These are phyloP conservation scores for Drosophila saltans DNA, from an alignment of 1,140 invertebrate species.

Conservation along the genomic window DNA sequence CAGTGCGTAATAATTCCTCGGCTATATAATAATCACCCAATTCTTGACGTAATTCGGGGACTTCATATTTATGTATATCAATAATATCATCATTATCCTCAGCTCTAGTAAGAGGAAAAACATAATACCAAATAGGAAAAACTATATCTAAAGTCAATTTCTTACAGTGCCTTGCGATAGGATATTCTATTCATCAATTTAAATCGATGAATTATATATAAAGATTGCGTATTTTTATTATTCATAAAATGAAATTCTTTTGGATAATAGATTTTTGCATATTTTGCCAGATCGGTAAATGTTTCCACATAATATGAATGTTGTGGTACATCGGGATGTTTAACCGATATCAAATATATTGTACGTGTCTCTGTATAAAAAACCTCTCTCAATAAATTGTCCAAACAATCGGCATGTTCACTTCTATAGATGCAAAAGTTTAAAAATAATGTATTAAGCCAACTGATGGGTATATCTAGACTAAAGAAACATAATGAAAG, in stretches of 20 bases:
- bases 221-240: conserved; percentile 50
- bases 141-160: not conserved
- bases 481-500: not conserved
- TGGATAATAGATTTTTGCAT: conserved; percentile 46
- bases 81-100: conserved; percentile 76
- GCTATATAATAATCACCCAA: conserved; percentile 74
- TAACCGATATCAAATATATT: conserved; percentile 46
- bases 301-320: conserved; percentile 25
- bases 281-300: conserved; percentile 45
- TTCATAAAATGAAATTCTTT: conserved; percentile 32
- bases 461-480: conserved; percentile 42
- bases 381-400: conserved; percentile 30
- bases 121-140: not conserved
- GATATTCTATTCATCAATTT: conserved; percentile 42
- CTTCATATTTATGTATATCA: conserved; percentile 54
- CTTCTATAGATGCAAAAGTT: conserved; percentile 58
- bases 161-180: conserved; percentile 73
- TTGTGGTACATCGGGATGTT: conserved; percentile 16
- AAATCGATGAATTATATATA: conserved; percentile 50
- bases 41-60: conserved; percentile 50
- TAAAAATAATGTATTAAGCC: conserved; percentile 60
- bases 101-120: conserved; percentile 33
- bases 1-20: conserved; percentile 54
- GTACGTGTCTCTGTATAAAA: conserved; percentile 60
- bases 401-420: conserved; percentile 21